Evolutionary conservation across 2,797 vertebrate genomes (phyloP).

Genomic region (Vireo griseus): DNA sequence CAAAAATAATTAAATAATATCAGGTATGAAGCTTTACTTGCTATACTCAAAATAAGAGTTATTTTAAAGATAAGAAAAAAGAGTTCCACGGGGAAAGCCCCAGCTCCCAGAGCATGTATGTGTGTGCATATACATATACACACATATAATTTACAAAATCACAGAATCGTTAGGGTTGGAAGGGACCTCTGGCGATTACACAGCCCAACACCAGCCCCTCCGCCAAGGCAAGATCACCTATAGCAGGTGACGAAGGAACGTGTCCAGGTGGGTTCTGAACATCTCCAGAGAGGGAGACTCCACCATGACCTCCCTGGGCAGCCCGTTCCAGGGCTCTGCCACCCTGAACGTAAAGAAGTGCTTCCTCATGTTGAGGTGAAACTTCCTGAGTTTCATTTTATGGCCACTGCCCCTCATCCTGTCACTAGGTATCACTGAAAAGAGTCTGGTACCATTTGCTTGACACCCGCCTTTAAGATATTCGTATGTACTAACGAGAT

Average conservation of each 20-base stretch:
- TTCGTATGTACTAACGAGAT: fast-evolving
- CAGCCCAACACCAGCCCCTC: fast-evolving
- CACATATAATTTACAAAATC: too few species aligned
- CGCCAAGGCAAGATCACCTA: neutral
- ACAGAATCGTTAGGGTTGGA: neutral
- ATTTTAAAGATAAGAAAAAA: neutral
- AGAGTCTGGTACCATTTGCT: neutral
- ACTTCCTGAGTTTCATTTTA: neutral
- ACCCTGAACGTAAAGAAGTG: neutral
- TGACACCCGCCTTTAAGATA: fast-evolving
- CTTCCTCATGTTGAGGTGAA: neutral
- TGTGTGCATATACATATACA: fast-evolving
- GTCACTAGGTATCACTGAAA: neutral
- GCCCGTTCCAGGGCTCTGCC: neutral
- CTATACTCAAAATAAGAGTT: neutral
- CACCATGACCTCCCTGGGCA: neutral
- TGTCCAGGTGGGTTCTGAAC: neutral
- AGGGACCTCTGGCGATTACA: neutral
- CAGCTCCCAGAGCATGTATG: fast-evolving
- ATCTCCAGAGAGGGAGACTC: neutral
- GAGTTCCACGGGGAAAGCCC: neutral
- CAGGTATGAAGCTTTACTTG: neutral
- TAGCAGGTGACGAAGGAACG: neutral
- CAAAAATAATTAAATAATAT: neutral
- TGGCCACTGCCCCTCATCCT: neutral